These are phyloP conservation scores for Drosophila paramelanica DNA, from an alignment of 2,888 invertebrate genomes.

Conservation along the genomic window DNA sequence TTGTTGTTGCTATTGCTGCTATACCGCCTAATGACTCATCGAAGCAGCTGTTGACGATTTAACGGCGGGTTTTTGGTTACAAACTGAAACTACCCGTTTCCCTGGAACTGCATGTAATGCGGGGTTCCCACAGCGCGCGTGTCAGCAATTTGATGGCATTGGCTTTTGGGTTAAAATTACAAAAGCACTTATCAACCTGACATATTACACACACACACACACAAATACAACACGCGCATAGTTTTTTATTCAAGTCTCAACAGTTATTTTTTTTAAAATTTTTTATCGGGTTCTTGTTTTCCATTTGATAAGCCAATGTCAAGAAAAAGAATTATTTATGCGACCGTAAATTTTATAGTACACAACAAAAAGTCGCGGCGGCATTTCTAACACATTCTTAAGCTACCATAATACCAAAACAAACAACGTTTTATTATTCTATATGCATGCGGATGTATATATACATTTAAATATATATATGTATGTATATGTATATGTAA, in stretches of 20 bases:
- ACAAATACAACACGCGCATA: slow-evolving; percentile 43
- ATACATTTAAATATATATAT: not conserved
- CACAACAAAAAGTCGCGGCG: slow-evolving; percentile 38
- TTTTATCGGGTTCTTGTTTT: slow-evolving; percentile 55
- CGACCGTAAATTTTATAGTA: slow-evolving; percentile 66
- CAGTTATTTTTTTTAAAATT: slow-evolving; percentile 35
- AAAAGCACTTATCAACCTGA: slow-evolving; percentile 69
- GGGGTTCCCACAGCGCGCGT: slow-evolving; percentile 67
- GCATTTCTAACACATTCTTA: slow-evolving; percentile 66
- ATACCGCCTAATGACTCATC: slow-evolving; percentile 49
- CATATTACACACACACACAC: slow-evolving; percentile 36
- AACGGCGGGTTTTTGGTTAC: slow-evolving; percentile 57
- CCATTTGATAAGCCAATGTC: slow-evolving; percentile 71
- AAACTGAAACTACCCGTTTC: slow-evolving; percentile 57
- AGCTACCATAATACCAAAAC: slow-evolving; percentile 61
- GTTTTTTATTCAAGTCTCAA: slow-evolving; percentile 2
- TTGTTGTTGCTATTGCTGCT: slow-evolving; percentile 30
- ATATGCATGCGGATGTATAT: slow-evolving; percentile 1
- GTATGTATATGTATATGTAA: slow-evolving; percentile 33
- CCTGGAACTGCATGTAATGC: slow-evolving; percentile 50
- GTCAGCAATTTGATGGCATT: slow-evolving; percentile 67
- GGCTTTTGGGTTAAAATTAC: slow-evolving; percentile 67
- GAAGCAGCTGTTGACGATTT: slow-evolving; percentile 40
- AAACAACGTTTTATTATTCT: slow-evolving; percentile 54
- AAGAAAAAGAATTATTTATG: slow-evolving; percentile 61